These are phyloP conservation scores for Podarcis cretensis DNA, from an alignment of 2,113 vertebrate species.

Conservation along the genomic window DNA sequence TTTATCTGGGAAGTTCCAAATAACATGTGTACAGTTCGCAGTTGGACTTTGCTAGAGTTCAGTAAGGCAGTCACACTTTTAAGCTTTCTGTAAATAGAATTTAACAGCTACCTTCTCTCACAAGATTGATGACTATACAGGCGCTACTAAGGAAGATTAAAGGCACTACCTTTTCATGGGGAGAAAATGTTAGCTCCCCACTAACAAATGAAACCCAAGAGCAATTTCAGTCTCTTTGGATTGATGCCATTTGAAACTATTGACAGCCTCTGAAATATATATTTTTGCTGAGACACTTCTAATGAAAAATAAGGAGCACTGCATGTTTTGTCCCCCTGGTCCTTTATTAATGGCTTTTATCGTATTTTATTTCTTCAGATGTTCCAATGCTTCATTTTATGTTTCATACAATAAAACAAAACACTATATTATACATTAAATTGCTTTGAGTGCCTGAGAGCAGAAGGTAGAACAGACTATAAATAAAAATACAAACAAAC, in stretches of 20 bases:
- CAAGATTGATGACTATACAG: neutral
- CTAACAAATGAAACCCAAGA: neutral
- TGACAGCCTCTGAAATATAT: neutral
- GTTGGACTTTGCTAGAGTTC: neutral
- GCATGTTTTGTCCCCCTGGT: too few species aligned
- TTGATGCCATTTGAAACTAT: neutral
- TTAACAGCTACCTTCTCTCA: neutral
- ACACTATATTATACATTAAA: neutral
- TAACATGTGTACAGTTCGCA: neutral
- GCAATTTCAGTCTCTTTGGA: neutral
- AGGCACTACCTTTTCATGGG: neutral
- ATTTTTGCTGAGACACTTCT: neutral
- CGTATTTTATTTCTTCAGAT: neutral
- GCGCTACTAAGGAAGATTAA: neutral
- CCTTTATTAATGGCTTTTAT: neutral
- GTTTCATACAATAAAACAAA: neutral
- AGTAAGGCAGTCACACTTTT: neutral
- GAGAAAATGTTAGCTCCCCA: neutral
- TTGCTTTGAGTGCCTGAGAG: neutral
- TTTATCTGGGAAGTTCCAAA: neutral
- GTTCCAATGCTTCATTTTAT: neutral
- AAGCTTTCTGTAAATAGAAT: neutral
- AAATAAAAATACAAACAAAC: neutral
- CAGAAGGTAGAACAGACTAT: neutral
- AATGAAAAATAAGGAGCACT: neutral